Percentiles rank a stretch among this genome's conserved stretches.
Conservation (phyloP, 92 coral and sea anemone genomes). For the Pocillopora grandis region DNA sequence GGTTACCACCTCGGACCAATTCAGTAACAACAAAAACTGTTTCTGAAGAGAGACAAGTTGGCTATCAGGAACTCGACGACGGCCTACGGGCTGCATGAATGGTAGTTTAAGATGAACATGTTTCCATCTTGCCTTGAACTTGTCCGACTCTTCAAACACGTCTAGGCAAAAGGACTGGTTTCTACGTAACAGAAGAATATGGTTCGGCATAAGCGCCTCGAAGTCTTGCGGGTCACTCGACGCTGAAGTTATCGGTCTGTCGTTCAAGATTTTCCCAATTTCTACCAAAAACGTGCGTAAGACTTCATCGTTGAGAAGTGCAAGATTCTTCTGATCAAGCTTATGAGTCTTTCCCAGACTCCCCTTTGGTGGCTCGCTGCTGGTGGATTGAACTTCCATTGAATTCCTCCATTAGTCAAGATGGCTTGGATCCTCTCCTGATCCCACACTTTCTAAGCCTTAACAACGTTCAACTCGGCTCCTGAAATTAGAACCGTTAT, state of each 20-base stretch:
- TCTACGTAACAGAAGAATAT: conserved; percentile 21
- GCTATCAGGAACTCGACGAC: too few species aligned
- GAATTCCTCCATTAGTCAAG: background rate
- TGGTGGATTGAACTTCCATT: conserved; percentile 1
- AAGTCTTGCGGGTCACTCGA: too few species aligned
- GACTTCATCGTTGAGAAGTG: conserved; percentile 43
- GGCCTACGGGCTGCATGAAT: too few species aligned
- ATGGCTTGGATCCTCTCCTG: background rate
- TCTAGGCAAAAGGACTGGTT: conserved; percentile 27
- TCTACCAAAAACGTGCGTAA: conserved; percentile 46
- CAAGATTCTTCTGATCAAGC: too few species aligned
- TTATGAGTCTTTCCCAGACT: too few species aligned
- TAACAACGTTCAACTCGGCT: too few species aligned
- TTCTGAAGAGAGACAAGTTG: background rate
- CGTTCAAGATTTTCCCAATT: conserved; percentile 25
- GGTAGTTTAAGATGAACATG: conserved; percentile 22
- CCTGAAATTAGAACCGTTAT: too few species aligned
- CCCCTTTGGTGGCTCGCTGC: too few species aligned
- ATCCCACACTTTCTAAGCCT: too few species aligned
- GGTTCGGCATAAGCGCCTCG: too few species aligned
- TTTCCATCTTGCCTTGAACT: conserved; percentile 53
- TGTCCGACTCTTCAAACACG: conserved; percentile 15
- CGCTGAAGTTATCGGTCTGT: too few species aligned
- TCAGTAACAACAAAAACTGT: conserved; percentile 2
- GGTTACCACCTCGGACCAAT: conserved; percentile 1